phyloP scores from a whole-genome alignment of 2,888 invertebrate species.

The Eristalis pertinax region DNA sequence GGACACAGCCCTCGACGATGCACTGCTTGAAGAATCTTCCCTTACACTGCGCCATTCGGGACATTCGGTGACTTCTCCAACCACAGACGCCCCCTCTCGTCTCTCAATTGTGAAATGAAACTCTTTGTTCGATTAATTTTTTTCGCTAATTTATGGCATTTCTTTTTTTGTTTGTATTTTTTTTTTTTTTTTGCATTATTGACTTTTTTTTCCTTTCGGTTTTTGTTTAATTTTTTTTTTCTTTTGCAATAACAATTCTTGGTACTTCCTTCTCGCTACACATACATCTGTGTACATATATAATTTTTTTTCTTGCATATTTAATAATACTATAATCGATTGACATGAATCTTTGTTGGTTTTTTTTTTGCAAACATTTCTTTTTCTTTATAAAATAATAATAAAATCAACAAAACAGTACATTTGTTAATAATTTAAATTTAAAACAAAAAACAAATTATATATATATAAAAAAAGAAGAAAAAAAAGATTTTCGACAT shows the following conservation, averaged over 20 bases:
- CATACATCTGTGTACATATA: background rate
- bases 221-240: constrained; percentile 44
- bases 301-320: constrained; percentile 34
- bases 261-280: constrained; percentile 49
- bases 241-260: constrained; percentile 58
- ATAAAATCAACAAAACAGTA: constrained; percentile 49
- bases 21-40: background rate
- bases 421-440: constrained; percentile 36
- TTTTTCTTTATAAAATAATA: constrained; percentile 29
- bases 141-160: constrained; percentile 65
- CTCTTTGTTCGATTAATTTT: constrained; percentile 39
- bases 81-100: background rate
- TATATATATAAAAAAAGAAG: background rate
- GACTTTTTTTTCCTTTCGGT: constrained; percentile 37
- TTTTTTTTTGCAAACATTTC: constrained; percentile 8
- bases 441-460: background rate
- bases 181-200: background rate
- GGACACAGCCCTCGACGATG: too few relatives aligned
- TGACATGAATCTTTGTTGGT: constrained; percentile 45
- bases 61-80: background rate
- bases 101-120: constrained; percentile 36
- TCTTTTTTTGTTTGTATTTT: constrained; percentile 16
- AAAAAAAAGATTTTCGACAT: constrained; percentile 44
- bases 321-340: constrained; percentile 66
- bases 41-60: background rate